These are phyloP conservation scores for Drosophila aff. DNA, from an alignment of 1,140 invertebrate genomes.

Conservation along the genomic window DNA sequence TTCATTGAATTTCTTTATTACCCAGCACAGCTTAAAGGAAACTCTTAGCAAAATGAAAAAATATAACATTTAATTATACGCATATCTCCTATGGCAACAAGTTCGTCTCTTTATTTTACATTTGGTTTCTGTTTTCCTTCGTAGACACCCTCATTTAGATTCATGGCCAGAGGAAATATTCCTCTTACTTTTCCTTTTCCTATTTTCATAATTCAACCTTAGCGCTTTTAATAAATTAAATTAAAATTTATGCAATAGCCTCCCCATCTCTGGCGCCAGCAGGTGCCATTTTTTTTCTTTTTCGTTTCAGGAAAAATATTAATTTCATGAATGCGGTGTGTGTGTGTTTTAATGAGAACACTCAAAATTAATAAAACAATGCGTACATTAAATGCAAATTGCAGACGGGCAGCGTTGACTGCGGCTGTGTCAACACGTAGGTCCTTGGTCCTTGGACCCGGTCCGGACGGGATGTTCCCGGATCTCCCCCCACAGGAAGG, in stretches of 20 bases:
- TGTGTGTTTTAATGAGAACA: slow-evolving; percentile 71
- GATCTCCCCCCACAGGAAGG: slow-evolving; percentile 5
- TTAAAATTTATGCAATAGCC: slow-evolving; percentile 51
- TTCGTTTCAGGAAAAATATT: slow-evolving; percentile 48
- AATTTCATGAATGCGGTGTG: slow-evolving; percentile 73
- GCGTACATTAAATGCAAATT: slow-evolving; percentile 82
- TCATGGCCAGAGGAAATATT: slow-evolving; percentile 2
- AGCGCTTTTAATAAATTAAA: slow-evolving; percentile 22
- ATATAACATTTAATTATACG: not conserved
- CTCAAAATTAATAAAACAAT: slow-evolving; percentile 81
- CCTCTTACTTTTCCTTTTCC: not conserved
- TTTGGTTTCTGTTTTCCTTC: slow-evolving; percentile 2
- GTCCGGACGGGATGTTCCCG: slow-evolving; percentile 17
- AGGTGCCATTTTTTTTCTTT: slow-evolving; percentile 9
- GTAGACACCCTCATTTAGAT: slow-evolving; percentile 13
- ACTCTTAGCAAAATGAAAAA: not conserved
- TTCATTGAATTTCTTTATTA: not conserved
- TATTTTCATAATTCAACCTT: slow-evolving; percentile 14
- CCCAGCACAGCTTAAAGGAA: not conserved
- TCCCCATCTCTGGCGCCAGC: slow-evolving; percentile 9
- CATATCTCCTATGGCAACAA: not conserved
- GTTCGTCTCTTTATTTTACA: slow-evolving; percentile 15
- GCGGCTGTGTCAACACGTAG: slow-evolving; percentile 47
- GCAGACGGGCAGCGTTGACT: slow-evolving; percentile 47
- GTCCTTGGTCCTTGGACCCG: slow-evolving; percentile 2